Evolutionary conservation across 2,888 invertebrate species (phyloP), one percentile per base, ranked within the genome.

Genomic region (Lasioglossum figueresi): DNA sequence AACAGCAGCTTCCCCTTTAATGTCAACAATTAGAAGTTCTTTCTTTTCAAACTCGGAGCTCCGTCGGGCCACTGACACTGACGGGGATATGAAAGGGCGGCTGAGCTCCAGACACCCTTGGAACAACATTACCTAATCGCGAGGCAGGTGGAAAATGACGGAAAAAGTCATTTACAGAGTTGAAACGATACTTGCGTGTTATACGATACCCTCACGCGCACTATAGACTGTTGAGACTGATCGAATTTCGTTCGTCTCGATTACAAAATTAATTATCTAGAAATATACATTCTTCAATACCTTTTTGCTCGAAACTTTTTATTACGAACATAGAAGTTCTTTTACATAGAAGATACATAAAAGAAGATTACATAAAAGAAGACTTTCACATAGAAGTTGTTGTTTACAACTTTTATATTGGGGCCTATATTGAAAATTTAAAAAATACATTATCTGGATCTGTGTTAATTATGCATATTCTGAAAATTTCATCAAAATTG

Each of bases 11-110:
- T 63, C 52, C 83, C 45, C 83, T 84, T 84, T 84, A 84, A 84
- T 82, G 84, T 84, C 83, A 84, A 84, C 78, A 82, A 78, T 84
- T 84, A 84, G 70, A 78, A 75, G 34, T 63, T 68, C 75, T 52
- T 75, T 48, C 83, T 78, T 84, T 78, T 78, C 52, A 83, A 77
- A 43, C 27, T 71, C 56, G 34, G 72, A 52, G 74, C 31, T 74
- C 45, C 63, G 70, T 52, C 34, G 43, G 40, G 48, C 6, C 34
- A 70, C n/a, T 63, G 74, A 63, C 70, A 70, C 68, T 70, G 68
- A 5, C 68, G 68, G 63, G 40, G 78, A 56, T 52, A 63, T 84
- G 63, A 78, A 84, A 82, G 63, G 59, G 5, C 4, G 27, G 27
- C 37, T 40, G 52, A 37, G 16, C 16, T 10, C 77, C 52, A 82